Evolutionary conservation across 2,888 invertebrate species (phyloP).

Genomic region (Isotomurus palustris): DNA sequence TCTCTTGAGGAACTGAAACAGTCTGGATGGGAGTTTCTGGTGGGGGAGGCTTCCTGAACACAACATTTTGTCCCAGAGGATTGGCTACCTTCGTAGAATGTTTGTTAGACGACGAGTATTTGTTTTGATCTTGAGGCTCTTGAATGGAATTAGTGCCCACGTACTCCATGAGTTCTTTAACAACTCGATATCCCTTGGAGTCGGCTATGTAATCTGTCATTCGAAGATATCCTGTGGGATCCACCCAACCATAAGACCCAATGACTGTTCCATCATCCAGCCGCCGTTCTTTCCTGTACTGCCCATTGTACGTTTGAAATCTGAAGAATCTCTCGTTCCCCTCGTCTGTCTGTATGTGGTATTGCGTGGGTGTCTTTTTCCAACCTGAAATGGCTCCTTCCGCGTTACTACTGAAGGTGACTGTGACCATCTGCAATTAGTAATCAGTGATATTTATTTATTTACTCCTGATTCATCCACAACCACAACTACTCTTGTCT

Average conservation of each 20-base stretch:
- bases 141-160: conserved; percentile 42
- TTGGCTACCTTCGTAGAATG: conserved; percentile 28
- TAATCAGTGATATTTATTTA: neutral
- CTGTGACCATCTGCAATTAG: neutral
- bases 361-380: conserved; percentile 58
- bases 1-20: neutral
- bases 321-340: conserved; percentile 86
- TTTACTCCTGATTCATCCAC: neutral
- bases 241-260: conserved; percentile 84
- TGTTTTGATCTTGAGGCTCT: conserved; percentile 17
- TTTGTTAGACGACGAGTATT: conserved; percentile 23
- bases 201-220: conserved; percentile 79
- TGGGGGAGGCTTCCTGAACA: neutral
- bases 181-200: conserved; percentile 29
- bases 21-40: neutral
- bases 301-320: conserved; percentile 82
- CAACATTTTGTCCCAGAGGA: conserved; percentile 10
- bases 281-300: conserved; percentile 81
- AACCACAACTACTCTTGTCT: neutral
- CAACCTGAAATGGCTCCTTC: conserved; percentile 42
- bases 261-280: conserved; percentile 69
- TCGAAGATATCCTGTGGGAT: conserved; percentile 71
- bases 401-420: neutral
- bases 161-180: conserved; percentile 40
- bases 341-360: conserved; percentile 88